These are phyloP conservation scores for Eremobia ochroleuca DNA, from an alignment of 2,888 invertebrate species.

Conservation along the genomic window DNA sequence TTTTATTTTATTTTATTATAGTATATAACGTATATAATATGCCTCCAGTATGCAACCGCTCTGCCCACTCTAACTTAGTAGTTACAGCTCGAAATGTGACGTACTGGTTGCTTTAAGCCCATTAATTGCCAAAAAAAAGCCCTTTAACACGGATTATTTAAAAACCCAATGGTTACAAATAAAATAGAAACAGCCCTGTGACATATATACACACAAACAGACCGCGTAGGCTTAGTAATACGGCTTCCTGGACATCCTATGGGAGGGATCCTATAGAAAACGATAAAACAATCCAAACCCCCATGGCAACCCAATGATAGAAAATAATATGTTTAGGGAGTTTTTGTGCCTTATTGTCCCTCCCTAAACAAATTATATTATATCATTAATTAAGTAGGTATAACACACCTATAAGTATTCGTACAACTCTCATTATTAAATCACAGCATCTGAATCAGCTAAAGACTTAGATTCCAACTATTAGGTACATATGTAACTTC, in stretches of 20 bases:
- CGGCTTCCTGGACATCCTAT: too few relatives aligned
- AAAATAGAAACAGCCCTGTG: too few relatives aligned
- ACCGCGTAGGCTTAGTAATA: not conserved
- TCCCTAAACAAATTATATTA: not conserved
- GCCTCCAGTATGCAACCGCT: not conserved
- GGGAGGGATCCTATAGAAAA: too few relatives aligned
- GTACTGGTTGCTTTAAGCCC: not conserved
- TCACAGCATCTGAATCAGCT: conserved; percentile 14
- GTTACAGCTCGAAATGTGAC: not conserved
- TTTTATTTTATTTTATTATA: too few relatives aligned
- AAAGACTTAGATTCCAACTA: conserved; percentile 21
- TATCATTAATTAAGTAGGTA: not conserved
- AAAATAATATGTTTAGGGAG: too few relatives aligned
- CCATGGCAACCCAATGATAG: too few relatives aligned
- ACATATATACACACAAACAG: not conserved
- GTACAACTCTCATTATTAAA: conserved; percentile 2
- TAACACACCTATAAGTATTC: not conserved
- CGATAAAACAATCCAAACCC: too few relatives aligned
- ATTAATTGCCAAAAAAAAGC: not conserved
- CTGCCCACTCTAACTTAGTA: not conserved
- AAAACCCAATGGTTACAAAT: not conserved
- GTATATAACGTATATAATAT: not conserved
- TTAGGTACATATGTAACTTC: conserved; percentile 3
- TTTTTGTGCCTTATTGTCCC: too few relatives aligned
- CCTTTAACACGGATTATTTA: not conserved